Evolutionary conservation across 2,113 vertebrate genomes (phyloP).

Genomic region (Alectura lathami): DNA sequence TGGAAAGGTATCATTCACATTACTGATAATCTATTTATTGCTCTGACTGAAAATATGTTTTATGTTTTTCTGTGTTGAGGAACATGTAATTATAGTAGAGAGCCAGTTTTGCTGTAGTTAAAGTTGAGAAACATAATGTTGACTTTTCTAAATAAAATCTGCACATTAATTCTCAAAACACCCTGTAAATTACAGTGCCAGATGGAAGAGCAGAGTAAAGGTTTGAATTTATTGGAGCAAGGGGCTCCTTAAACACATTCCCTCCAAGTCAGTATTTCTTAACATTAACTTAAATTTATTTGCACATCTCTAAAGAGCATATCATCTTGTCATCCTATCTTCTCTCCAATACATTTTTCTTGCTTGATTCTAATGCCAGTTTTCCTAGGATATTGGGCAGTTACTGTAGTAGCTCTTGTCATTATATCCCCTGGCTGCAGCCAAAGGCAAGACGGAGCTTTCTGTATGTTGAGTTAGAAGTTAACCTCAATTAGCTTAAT

Average conservation of each 20-base stretch:
- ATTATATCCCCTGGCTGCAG: not conserved
- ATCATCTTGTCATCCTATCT: not conserved
- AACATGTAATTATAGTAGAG: not conserved
- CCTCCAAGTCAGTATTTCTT: not conserved
- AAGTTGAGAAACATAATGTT: not conserved
- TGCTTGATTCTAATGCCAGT: not conserved
- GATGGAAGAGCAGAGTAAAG: not conserved
- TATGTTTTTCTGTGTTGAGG: not conserved
- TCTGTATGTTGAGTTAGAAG: not conserved
- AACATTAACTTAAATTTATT: not conserved
- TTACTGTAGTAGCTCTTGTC: not conserved
- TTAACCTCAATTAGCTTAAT: conserved; percentile 27
- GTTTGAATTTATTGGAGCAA: not conserved
- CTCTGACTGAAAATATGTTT: not conserved
- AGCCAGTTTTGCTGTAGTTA: not conserved
- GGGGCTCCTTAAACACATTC: not conserved
- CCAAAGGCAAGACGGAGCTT: not conserved
- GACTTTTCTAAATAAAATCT: not conserved
- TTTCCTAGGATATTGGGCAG: not conserved
- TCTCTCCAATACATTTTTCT: not conserved
- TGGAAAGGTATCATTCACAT: not conserved
- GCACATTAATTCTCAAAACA: not conserved
- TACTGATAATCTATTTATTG: not conserved
- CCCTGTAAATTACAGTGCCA: not conserved
- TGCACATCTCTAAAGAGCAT: not conserved